phyloP scores from a whole-genome alignment of 2,113 vertebrate species.

The Lepus americanus region DNA sequence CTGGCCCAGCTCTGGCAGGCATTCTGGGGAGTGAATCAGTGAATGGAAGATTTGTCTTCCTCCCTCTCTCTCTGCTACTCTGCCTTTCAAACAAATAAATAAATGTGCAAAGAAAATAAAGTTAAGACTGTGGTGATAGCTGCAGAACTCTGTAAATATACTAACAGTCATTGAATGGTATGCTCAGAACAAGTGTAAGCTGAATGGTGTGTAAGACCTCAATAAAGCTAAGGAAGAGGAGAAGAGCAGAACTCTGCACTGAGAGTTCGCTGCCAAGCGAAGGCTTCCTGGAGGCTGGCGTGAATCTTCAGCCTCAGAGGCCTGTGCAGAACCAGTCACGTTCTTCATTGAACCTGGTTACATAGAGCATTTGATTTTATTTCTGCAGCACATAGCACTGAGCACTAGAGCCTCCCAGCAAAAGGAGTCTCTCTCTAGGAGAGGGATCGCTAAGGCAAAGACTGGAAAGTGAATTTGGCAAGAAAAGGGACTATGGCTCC shows the following conservation, averaged over 20 bases:
- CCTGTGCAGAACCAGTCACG: not conserved
- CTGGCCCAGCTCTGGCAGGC: too few species aligned
- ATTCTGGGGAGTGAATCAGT: too few species aligned
- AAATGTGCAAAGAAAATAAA: too few species aligned
- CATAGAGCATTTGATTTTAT: not conserved
- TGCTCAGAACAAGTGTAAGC: not conserved
- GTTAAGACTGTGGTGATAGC: not conserved
- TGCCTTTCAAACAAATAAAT: too few species aligned
- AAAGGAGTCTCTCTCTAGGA: not conserved
- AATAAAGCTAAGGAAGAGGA: not conserved
- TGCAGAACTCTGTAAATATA: constrained; percentile 37
- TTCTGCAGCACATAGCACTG: not conserved
- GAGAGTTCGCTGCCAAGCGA: not conserved
- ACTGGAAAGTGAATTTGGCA: not conserved
- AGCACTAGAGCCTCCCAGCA: not conserved
- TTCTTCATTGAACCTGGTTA: not conserved
- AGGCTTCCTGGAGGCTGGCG: not conserved
- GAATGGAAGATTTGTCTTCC: too few species aligned
- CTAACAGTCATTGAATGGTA: constrained; percentile 42
- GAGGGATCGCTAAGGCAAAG: not conserved
- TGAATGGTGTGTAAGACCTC: not conserved
- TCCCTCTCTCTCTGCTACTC: too few species aligned
- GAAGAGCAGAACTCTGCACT: not conserved
- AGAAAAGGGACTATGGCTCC: not conserved
- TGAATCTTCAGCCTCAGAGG: not conserved